Evolutionary conservation across 2,113 vertebrate genomes (phyloP).

Genomic region (Arvicanthis niloticus): DNA sequence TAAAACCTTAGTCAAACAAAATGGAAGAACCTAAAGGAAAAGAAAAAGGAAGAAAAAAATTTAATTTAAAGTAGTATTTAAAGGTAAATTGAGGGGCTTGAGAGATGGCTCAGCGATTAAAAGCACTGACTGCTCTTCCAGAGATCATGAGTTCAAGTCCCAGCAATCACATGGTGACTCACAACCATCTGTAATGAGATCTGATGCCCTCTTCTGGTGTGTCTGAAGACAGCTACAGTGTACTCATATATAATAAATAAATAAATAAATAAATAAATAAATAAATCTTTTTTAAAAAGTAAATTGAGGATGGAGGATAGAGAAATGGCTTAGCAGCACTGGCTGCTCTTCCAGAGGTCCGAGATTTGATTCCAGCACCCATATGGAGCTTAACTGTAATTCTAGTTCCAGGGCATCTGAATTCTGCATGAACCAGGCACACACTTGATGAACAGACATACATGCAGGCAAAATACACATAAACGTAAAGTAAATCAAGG

Average conservation of each 20-base stretch:
- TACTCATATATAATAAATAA: no score
- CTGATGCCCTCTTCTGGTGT: no score
- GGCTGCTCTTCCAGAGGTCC: no score
- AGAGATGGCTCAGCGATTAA: not conserved
- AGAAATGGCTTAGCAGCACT: not conserved
- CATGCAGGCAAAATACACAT: not conserved
- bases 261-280: no score
- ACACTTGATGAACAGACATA: not conserved
- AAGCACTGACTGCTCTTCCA: not conserved
- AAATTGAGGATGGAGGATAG: not conserved
- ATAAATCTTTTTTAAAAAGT: not conserved
- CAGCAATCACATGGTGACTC: not conserved
- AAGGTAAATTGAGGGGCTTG: not conserved
- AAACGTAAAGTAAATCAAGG: not conserved
- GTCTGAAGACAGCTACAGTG: no score
- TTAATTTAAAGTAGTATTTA: not conserved
- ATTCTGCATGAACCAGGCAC: not conserved
- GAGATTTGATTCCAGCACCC: not conserved
- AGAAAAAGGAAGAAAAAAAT: constrained; percentile 26
- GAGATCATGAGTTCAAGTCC: not conserved
- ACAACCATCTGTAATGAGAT: no score
- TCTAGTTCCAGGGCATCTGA: not conserved
- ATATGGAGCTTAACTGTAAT: not conserved
- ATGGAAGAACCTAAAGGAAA: constrained; percentile 17
- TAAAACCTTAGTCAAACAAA: constrained; percentile 20